These are phyloP conservation scores for Latrodectus geometricus DNA, from an alignment of 1,140 invertebrate genomes.

Conservation along the genomic window DNA sequence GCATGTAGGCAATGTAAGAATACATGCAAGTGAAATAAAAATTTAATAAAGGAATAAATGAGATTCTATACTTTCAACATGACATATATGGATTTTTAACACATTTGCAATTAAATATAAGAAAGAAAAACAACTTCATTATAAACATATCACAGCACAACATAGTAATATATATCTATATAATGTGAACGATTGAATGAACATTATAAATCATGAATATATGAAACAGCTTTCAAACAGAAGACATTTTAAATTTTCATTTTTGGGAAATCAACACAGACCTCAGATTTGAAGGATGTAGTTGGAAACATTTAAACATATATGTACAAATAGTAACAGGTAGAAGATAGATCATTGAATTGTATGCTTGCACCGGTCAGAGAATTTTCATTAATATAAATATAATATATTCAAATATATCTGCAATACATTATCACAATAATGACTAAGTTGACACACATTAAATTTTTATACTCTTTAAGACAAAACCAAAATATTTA, in stretches of 20 bases:
- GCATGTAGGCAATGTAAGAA: no score
- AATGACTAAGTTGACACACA: neutral
- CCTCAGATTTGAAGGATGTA: neutral
- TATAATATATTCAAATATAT: neutral
- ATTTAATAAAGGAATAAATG: neutral
- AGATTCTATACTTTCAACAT: neutral
- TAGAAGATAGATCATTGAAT: conserved; percentile 10
- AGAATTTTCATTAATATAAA: neutral
- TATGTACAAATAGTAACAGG: conserved; percentile 22
- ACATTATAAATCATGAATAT: neutral
- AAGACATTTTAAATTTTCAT: neutral
- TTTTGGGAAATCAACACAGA: neutral
- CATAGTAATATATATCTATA: conserved; percentile 32
- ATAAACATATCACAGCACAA: conserved; percentile 57
- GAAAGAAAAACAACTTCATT: conserved; percentile 34
- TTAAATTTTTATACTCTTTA: neutral
- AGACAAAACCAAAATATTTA: conserved; percentile 24
- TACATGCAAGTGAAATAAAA: no score
- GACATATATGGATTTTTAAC: neutral
- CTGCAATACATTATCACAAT: conserved; percentile 37
- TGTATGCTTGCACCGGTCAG: conserved; percentile 15
- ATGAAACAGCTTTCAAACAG: neutral
- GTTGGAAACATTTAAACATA: neutral
- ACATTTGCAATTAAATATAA: conserved; percentile 22
- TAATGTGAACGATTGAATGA: neutral